Percentiles rank a stretch among this genome's conserved stretches.
Conservation (phyloP, 23 tunicate genomes). For the Halocynthia roretzi region DNA sequence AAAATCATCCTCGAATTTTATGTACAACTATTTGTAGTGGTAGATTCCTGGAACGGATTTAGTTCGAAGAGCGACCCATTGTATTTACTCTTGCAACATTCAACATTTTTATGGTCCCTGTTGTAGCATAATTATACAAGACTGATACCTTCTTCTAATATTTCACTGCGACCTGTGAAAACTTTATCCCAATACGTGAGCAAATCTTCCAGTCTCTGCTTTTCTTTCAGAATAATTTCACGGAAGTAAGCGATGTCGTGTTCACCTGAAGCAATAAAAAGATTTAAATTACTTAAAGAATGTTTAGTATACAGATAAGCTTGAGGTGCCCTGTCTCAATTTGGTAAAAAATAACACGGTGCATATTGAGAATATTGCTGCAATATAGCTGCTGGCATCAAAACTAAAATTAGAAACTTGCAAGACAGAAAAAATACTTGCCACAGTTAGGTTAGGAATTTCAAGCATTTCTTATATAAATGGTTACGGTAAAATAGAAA, state of each 20-base stretch:
- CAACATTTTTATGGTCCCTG: neutral
- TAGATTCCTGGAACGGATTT: neutral
- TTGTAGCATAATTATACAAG: neutral
- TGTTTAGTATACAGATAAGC: too few species aligned
- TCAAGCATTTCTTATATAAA: too few species aligned
- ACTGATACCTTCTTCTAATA: conserved; percentile 22
- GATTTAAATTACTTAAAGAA: too few species aligned
- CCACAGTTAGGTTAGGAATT: too few species aligned
- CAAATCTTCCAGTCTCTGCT: conserved; percentile 13
- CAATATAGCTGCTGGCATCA: too few species aligned
- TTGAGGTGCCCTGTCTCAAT: too few species aligned
- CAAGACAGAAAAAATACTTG: too few species aligned
- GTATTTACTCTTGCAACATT: neutral
- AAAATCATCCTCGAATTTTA: neutral
- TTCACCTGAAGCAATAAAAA: neutral
- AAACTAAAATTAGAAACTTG: too few species aligned
- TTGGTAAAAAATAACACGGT: too few species aligned
- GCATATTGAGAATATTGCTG: too few species aligned
- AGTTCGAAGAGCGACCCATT: too few species aligned
- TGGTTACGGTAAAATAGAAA: too few species aligned
- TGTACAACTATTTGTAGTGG: neutral
- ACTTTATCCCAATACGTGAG: conserved; percentile 34
- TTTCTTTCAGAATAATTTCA: conserved; percentile 20
- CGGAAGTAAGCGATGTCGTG: conserved; percentile 31
- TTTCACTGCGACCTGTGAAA: conserved; percentile 22